Base-by-base conservation (phyloP, 30 jellyfish, hydroid and myxozoan species). In the Cassiopea xamachana region DNA sequence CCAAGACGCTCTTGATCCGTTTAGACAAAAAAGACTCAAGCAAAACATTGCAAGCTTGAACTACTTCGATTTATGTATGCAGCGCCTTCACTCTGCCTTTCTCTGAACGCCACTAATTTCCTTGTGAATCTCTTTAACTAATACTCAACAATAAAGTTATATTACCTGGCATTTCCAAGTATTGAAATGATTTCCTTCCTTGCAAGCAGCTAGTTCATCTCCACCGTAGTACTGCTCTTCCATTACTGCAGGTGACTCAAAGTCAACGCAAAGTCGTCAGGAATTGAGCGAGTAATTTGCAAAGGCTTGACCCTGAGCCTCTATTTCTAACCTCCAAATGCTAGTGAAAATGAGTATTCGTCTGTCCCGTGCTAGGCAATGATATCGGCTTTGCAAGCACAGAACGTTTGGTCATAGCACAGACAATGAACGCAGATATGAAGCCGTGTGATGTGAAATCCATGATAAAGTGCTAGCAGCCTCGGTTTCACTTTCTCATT, bases 341-440 rank as follows among this genome's bases (percentile, higher is more conserved):
- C 64, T 55, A 55, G 74, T 64, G 15, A 27, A 27, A 27, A 27
- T 27, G 39, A 27, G 39, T 27, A 27, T 27, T 51, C 39, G 51
- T 55, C 27, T 71, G 39, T 71, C 47, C 44, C 87, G 87, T 78
- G 87, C 87, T 78, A 18, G 1, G 48, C 51, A 5, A 3, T 69
- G 87, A 78, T 78, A 78, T 78, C 51, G 87, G 87, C 87, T 69
- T 48, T 78, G 51, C 75, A 48, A 27, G 75, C 64, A 78, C 1
- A 3, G 75, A n/a, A 18, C 55, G 18, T 71, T 4, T 14, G 27
- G 55, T 51, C 27, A 43, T 10, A 71, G 64, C 7, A 9, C 80
- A 71, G 80, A 71, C 80, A 71, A 71, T 16, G 55, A 71, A 71
- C 55, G 39, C 47, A 71, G 15, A 8, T 43, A 18, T 27, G n/a